These are phyloP conservation scores for Gallinago media DNA, from an alignment of 2,113 vertebrate species.

Conservation along the genomic window DNA sequence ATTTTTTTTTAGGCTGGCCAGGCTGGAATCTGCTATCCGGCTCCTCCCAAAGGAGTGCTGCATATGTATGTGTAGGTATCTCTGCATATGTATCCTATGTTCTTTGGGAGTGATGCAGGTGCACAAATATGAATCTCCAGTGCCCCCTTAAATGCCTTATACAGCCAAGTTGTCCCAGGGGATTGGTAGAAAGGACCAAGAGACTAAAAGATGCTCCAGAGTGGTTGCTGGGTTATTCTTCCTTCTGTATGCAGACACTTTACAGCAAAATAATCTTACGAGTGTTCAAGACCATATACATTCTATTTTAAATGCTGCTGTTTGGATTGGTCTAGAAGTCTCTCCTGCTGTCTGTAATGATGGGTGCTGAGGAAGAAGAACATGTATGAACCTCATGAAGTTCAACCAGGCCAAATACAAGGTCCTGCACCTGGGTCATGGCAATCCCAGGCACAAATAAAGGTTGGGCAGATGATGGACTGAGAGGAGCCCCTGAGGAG, in stretches of 20 bases:
- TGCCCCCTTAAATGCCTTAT: neutral
- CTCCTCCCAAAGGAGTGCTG: neutral
- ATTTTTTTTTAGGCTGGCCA: neutral
- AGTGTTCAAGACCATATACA: neutral
- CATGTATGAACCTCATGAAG: too few relatives aligned
- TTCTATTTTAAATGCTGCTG: neutral
- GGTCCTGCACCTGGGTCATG: too few relatives aligned
- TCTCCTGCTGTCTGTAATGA: neutral
- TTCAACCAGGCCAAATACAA: too few relatives aligned
- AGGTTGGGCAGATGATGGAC: too few relatives aligned
- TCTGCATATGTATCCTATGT: neutral
- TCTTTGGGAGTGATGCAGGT: neutral
- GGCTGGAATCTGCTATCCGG: neutral
- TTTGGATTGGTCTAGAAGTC: neutral
- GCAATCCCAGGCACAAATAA: too few relatives aligned
- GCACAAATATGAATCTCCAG: neutral
- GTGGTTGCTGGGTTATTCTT: neutral
- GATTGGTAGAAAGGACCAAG: neutral
- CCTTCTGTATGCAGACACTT: neutral
- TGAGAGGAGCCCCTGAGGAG: too few relatives aligned
- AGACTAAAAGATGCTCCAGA: neutral
- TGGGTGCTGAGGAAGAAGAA: neutral
- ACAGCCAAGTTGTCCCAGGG: neutral
- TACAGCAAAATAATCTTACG: neutral
- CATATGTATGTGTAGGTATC: fast-evolving